Conservation (phyloP, 35 echinoderm and acorn worm species). For the Ophioderma brevispina region DNA sequence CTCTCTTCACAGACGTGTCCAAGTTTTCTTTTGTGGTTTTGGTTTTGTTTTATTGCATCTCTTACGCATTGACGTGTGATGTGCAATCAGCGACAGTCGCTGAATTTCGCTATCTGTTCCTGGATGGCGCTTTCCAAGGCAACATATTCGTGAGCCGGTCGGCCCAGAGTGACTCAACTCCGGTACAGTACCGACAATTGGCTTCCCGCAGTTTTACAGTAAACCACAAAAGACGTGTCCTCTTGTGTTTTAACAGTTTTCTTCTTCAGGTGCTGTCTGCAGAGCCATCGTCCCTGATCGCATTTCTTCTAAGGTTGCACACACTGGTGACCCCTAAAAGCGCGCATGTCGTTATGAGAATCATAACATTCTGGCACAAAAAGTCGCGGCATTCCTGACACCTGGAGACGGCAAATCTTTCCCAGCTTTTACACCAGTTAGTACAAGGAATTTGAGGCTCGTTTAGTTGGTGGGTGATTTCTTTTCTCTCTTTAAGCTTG, state of each 20-base stretch:
- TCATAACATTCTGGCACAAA: too few species aligned
- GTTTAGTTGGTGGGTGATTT: too few species aligned
- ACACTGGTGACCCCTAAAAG: too few species aligned
- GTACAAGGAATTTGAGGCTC: too few species aligned
- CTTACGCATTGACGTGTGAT: not conserved
- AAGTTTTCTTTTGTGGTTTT: not conserved
- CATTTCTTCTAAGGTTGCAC: too few species aligned
- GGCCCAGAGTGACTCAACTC: not conserved
- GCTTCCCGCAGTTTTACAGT: constrained; percentile 22
- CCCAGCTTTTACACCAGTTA: too few species aligned
- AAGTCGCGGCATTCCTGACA: too few species aligned
- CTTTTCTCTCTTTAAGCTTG: too few species aligned
- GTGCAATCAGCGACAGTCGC: not conserved
- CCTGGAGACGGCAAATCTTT: too few species aligned
- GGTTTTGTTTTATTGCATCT: not conserved
- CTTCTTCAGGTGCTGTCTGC: too few species aligned
- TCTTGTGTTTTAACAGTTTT: not conserved
- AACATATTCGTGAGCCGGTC: constrained; percentile 6
- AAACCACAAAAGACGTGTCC: not conserved
- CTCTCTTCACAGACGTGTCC: not conserved
- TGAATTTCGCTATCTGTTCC: not conserved
- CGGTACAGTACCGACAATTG: not conserved
- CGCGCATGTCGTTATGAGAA: too few species aligned
- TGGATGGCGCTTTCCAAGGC: not conserved
- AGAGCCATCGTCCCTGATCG: too few species aligned